Conservation (phyloP, 2,888 invertebrate genomes). For the Sicus ferrugineus region DNA sequence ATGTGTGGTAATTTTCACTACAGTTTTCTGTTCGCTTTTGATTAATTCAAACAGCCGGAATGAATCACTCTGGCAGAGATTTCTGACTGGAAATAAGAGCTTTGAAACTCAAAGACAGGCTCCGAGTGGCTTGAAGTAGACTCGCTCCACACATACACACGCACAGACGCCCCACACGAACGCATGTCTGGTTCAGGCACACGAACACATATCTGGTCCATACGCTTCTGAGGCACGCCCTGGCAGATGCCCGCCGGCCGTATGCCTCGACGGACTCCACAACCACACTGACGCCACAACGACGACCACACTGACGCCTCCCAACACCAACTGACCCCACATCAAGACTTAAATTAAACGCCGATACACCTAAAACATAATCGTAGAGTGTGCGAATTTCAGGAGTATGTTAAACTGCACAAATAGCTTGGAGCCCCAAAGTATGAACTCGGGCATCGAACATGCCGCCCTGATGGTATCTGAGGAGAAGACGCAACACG, state of each 20-base stretch:
- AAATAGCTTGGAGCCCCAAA: constrained; percentile 89
- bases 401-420: constrained; percentile 96
- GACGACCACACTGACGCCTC: too few species aligned
- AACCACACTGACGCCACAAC: too few species aligned
- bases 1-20: too few species aligned
- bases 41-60: too few species aligned
- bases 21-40: too few species aligned
- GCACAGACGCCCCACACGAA: neutral
- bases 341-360: constrained; percentile 45
- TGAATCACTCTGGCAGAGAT: too few species aligned
- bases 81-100: too few species aligned
- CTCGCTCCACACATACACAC: constrained; percentile 2
- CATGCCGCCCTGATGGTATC: constrained; percentile 80
- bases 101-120: neutral
- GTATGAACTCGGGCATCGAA: constrained; percentile 78
- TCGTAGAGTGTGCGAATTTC: constrained; percentile 71
- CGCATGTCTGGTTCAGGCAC: neutral
- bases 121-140: constrained; percentile 23
- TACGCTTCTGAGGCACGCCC: too few species aligned
- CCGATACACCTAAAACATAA: constrained; percentile 66
- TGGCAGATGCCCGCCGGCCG: neutral
- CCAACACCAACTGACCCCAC: neutral
- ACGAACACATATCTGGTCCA: constrained; percentile 6
- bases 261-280: too few species aligned
- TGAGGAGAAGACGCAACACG: constrained; percentile 80